Percentiles rank a stretch among this genome's conserved stretches.
Evolutionary conservation across 2,113 vertebrate genomes (phyloP).

Genomic region (Epinephelus moara): DNA sequence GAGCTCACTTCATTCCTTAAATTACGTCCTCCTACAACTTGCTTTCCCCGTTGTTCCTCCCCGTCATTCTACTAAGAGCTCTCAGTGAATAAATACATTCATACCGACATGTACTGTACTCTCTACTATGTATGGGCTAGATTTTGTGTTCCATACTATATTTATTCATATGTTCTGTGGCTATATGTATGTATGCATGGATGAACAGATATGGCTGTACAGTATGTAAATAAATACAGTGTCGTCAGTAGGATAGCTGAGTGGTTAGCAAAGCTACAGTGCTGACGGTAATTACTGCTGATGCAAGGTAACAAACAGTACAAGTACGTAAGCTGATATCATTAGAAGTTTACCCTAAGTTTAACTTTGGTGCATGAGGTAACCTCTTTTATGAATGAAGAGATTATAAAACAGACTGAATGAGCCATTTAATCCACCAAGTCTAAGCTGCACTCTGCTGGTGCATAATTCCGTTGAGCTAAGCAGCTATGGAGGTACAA

Average conservation of each 20-base stretch:
- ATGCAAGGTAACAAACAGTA: background rate
- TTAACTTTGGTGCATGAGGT: conserved; percentile 27
- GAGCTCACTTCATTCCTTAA: conserved; percentile 31
- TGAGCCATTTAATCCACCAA: conserved; percentile 54
- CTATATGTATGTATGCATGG: background rate
- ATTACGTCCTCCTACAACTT: conserved; percentile 19
- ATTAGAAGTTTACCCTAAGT: conserved; percentile 18
- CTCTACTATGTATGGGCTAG: background rate
- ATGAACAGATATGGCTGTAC: background rate
- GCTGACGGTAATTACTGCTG: background rate
- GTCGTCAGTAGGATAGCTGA: background rate
- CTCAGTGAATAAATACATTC: conserved; percentile 24
- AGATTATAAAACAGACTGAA: conserved; percentile 55
- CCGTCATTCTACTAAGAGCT: conserved; percentile 5
- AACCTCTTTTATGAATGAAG: conserved; percentile 53
- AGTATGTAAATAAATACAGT: background rate
- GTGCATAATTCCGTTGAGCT: conserved; percentile 47
- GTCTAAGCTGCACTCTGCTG: conserved; percentile 33
- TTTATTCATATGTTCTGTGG: background rate
- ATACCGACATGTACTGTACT: background rate
- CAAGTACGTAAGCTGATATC: background rate
- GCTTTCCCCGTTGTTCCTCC: background rate
- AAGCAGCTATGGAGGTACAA: conserved; percentile 56
- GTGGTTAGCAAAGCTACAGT: background rate
- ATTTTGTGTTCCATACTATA: conserved; percentile 5